Evolutionary conservation across 2,888 invertebrate species (phyloP).

Genomic region (Nemoura dubitans): DNA sequence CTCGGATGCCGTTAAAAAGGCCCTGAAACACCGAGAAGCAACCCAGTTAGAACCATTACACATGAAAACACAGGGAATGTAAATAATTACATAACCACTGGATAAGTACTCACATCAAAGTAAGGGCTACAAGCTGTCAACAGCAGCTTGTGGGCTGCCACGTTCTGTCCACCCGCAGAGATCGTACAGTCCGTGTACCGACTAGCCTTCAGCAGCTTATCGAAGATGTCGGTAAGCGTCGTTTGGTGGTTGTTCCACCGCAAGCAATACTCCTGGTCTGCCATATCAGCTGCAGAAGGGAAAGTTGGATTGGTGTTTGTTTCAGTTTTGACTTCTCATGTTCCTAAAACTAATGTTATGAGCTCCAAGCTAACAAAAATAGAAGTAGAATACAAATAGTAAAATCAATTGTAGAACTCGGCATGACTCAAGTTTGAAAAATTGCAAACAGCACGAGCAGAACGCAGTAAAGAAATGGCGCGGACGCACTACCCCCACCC

Average conservation of each 20-base stretch:
- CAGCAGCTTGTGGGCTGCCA: conserved; percentile 95
- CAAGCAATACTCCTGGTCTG: conserved; percentile 91
- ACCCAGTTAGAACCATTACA: no score
- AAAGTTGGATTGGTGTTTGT: not conserved
- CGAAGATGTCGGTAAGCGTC: conserved; percentile 90
- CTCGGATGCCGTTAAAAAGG: conserved; percentile 76
- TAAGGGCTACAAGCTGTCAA: conserved; percentile 76
- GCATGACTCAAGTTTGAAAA: no score
- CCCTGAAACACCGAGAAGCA: conserved; percentile 67
- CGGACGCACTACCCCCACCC: no score
- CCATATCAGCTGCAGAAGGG: conserved; percentile 41
- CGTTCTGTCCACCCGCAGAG: conserved; percentile 90
- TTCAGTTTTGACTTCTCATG: not conserved
- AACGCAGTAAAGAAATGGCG: no score
- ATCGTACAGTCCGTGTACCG: conserved; percentile 93
- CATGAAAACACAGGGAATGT: no score
- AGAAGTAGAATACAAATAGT: no score
- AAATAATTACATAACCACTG: no score
- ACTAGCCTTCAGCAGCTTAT: conserved; percentile 88
- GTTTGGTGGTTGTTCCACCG: conserved; percentile 96
- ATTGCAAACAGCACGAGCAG: no score
- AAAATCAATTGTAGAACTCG: no score
- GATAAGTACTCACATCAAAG: conserved; percentile 60
- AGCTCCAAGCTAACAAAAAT: no score
- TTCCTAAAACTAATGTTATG: not conserved